Evolutionary conservation across 2,113 vertebrate genomes (phyloP), one percentile per base, ranked within the genome.

Genomic region (Edolisoma coerulescens): DNA sequence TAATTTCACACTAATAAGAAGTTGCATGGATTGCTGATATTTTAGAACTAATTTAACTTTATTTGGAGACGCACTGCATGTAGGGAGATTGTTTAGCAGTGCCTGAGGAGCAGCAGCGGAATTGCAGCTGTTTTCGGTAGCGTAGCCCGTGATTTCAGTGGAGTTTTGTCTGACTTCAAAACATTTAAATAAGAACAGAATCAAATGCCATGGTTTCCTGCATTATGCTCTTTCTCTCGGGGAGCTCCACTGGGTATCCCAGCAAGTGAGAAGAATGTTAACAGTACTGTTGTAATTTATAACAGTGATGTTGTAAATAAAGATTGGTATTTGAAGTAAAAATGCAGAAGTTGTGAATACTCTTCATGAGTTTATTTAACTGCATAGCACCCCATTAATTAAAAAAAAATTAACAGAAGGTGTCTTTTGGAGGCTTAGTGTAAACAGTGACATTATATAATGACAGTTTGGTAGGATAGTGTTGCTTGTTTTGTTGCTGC

Each of bases 321-420:
- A 74, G 94, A 84, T 87, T 26, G 56, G 76, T 73, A 49, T 90
- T 35, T 33, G 60, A 86, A 88, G 88, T 67, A 80, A 91, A 93
- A 95, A 93, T 60, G 78, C 63, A 64, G 22, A 74, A 89, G n/a
- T 74, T 63, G 26, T 57, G 70, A 92, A 65, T 79, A 37, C 59
- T 78, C 64, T 92, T 90, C 45, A 16, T 92, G 89, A 56, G 88
- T 89, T 95, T 93, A 76, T 96, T 95, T 93, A 90, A 93, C 89
- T 95, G 87, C 73, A 44, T 83, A 93, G 84, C 79, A 90, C 86
- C 93, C 94, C 91, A 90, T 92, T 93, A 95, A 95, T 97, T 88
- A 95, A 93, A 96, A 90, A 95, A 87, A 95, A 93, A 82, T 26
- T 95, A 89, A 84, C 95, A 93, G 96, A 93, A 96, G 89, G 93